Conservation (phyloP, 2,888 invertebrate species). For the Holacanthella duospinosa region DNA sequence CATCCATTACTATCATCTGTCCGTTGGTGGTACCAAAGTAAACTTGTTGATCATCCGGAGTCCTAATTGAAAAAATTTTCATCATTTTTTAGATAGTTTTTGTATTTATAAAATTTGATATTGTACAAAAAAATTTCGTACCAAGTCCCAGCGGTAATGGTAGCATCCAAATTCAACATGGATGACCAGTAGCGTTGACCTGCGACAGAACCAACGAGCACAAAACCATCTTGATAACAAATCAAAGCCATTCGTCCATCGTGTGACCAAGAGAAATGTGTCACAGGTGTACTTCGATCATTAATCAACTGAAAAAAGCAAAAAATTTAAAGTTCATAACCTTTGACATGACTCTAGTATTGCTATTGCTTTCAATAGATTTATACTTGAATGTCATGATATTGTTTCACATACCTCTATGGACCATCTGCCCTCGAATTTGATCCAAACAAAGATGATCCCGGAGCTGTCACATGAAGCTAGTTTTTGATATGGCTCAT, state of each 20-base stretch:
- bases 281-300: constrained; percentile 91
- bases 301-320: constrained; percentile 63
- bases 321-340: not conserved
- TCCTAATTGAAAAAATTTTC: not conserved
- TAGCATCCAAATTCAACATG: constrained; percentile 84
- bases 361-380: too few species aligned
- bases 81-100: not conserved
- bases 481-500: constrained; percentile 93
- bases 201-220: constrained; percentile 91
- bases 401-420: constrained; percentile 54
- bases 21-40: constrained; percentile 92
- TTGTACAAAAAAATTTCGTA: not conserved
- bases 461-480: constrained; percentile 96
- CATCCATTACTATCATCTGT: constrained; percentile 92
- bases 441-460: constrained; percentile 98
- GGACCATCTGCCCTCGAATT: constrained; percentile 97
- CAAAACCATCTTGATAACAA: constrained; percentile 97
- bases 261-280: constrained; percentile 97
- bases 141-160: constrained; percentile 95
- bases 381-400: not conserved
- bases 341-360: too few species aligned
- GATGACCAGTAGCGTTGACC: constrained; percentile 98
- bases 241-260: constrained; percentile 97
- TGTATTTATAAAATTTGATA: not conserved
- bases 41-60: constrained; percentile 46